Evolutionary conservation across 2,888 invertebrate genomes (phyloP).

Genomic region (Crossocerus cetratus): DNA sequence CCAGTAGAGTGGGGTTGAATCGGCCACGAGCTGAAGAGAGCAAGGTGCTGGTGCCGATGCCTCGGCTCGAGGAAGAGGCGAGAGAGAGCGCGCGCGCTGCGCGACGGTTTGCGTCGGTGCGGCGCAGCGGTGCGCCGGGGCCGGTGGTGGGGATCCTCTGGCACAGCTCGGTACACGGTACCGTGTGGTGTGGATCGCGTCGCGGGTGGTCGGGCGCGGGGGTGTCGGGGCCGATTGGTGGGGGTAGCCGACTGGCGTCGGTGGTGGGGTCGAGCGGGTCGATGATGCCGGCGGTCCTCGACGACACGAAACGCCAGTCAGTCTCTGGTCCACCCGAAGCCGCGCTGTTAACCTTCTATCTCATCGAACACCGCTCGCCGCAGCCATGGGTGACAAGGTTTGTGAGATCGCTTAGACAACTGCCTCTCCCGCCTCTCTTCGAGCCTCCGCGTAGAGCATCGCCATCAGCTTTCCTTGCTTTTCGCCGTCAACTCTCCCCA

Average conservation of each 20-base stretch:
- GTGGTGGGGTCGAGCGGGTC: constrained; percentile 82
- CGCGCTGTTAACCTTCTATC: constrained; percentile 81
- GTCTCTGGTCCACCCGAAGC: constrained; percentile 83
- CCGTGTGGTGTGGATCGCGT: not conserved
- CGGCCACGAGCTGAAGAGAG: constrained; percentile 29
- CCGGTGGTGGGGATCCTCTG: not conserved
- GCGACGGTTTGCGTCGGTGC: not conserved
- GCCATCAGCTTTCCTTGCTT: constrained; percentile 24
- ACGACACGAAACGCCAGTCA: constrained; percentile 73
- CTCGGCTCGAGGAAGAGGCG: too few relatives aligned
- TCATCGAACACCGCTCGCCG: constrained; percentile 79
- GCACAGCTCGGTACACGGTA: too few relatives aligned
- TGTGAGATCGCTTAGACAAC: constrained; percentile 61
- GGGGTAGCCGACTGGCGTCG: constrained; percentile 74
- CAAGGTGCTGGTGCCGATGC: constrained; percentile 29
- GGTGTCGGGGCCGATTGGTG: constrained; percentile 39
- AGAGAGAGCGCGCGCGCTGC: not conserved
- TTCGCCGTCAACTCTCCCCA: constrained; percentile 11
- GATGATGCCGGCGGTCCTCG: constrained; percentile 77
- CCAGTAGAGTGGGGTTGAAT: constrained; percentile 32
- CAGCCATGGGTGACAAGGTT: constrained; percentile 76
- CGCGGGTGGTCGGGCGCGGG: not conserved
- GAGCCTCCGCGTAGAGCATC: constrained; percentile 38
- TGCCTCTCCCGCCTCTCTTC: constrained; percentile 22
- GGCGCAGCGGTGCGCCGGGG: not conserved